Evolutionary conservation across 2,113 vertebrate genomes (phyloP).

Genomic region (Egretta garzetta): DNA sequence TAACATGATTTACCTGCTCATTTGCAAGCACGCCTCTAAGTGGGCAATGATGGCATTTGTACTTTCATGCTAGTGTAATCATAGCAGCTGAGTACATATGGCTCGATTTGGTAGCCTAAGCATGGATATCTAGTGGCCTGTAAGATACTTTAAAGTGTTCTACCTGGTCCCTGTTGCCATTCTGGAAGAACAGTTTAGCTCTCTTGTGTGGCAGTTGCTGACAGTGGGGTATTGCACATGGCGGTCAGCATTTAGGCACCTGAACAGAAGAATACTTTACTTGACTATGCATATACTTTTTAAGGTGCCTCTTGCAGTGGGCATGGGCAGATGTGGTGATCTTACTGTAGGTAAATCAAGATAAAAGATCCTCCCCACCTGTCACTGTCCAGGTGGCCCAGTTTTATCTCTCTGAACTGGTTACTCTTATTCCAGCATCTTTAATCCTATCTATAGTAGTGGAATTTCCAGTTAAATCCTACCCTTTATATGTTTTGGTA

Average conservation of each 20-base stretch:
- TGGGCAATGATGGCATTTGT: accelerated
- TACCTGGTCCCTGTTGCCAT: background rate
- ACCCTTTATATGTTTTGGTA: background rate
- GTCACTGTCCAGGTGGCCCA: background rate
- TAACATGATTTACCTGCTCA: background rate
- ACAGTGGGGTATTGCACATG: background rate
- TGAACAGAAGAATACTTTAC: background rate
- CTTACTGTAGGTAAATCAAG: background rate
- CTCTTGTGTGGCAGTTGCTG: background rate
- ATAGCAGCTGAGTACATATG: background rate
- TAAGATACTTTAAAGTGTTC: background rate
- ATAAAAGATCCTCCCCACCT: background rate
- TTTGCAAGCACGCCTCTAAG: background rate
- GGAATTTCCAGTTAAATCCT: background rate
- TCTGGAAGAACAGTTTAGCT: background rate
- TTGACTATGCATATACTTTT: background rate
- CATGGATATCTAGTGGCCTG: background rate
- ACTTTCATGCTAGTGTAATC: background rate
- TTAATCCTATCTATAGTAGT: background rate
- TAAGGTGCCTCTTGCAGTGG: background rate
- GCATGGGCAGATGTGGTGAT: background rate
- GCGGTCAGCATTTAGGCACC: background rate
- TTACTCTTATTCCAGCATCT: background rate
- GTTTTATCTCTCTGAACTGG: background rate
- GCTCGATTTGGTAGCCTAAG: background rate